phyloP scores from a whole-genome alignment of 1,140 invertebrate genomes.

The Heliconius eleuchia region DNA sequence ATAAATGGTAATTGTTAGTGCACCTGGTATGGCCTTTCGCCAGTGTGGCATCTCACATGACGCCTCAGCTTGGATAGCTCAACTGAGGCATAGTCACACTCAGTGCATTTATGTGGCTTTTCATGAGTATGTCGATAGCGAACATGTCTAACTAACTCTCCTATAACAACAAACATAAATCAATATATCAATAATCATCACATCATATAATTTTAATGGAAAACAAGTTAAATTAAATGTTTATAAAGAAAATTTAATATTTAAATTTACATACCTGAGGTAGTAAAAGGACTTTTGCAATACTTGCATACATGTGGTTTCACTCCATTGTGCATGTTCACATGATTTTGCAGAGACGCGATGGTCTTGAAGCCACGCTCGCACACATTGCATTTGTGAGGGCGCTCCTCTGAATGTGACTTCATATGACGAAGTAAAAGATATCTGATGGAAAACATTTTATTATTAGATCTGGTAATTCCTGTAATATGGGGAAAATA shows the following conservation, averaged over 20 bases:
- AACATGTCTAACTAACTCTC: slow-evolving; percentile 96
- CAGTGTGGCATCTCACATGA: slow-evolving; percentile 96
- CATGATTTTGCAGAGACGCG: slow-evolving; percentile 96
- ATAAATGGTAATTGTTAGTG: neutral
- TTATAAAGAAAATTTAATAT: too few species aligned
- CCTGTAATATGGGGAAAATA: neutral
- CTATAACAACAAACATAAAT: slow-evolving; percentile 73
- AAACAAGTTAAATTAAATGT: too few species aligned
- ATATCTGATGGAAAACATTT: slow-evolving; percentile 82
- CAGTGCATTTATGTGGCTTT: slow-evolving; percentile 96
- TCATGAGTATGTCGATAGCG: slow-evolving; percentile 96
- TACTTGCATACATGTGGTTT: slow-evolving; percentile 97
- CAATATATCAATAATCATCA: neutral
- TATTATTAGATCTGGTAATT: neutral
- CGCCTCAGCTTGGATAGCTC: slow-evolving; percentile 96
- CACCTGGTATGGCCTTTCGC: slow-evolving; percentile 90
- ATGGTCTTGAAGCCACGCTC: slow-evolving; percentile 97
- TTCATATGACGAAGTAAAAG: slow-evolving; percentile 96
- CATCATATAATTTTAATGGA: too few species aligned
- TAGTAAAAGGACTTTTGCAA: slow-evolving; percentile 96
- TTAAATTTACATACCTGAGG: slow-evolving; percentile 85
- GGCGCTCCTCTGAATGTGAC: slow-evolving; percentile 96
- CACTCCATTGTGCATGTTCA: slow-evolving; percentile 97
- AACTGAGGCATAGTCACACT: slow-evolving; percentile 97
- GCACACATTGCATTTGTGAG: slow-evolving; percentile 97